Evolutionary conservation across 1,140 invertebrate genomes (phyloP), one percentile per base, ranked within the genome.

Genomic region (Schmidtea mediterranea): DNA sequence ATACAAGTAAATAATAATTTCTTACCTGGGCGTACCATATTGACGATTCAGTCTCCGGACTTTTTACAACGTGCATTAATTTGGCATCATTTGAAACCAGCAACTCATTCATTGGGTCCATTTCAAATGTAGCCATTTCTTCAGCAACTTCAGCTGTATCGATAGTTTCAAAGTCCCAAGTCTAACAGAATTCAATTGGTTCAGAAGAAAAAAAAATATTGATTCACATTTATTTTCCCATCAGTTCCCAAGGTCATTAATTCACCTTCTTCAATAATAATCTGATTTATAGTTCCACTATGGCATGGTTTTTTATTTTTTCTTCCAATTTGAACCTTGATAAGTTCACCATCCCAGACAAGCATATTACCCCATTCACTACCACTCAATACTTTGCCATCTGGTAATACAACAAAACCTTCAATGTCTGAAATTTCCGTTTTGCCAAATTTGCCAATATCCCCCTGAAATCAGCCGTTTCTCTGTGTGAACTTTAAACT

Each of bases 301-400:
- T 87, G 82, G 60, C 80, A 82, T 0, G 71, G 62, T 57, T 75
- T 75, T 24, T 57, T 58, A 18, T 56, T 56, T 48, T 59, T 63
- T n/a, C 60, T 52, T n/a, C 52, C 49, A 21, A 66, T 62, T 52
- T 66, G 62, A 12, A 52, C 63, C 66, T 80, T 81, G 15, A 86
- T 82, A 2, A 82, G 64, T 16, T 76, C 78, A 50, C 75, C 78
- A 55, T 84, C 78, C 82, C 82, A 87, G 0, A 86, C 65, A 38
- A 84, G 61, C 58, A 87, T 75, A 59, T 84, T 84, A 13, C 82
- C 82, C 79, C 79, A 83, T 54, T 79, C 75, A 56, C 76, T 77
- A 3, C 80, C 78, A 1, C 80, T 81, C 19, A 84, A 13, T 3
- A 78, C 76, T 68, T 83, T 84, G 59, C 79, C 79, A 66, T 84